Conservation (phyloP, 2,888 invertebrate species). For the Drosophila ezoana region DNA sequence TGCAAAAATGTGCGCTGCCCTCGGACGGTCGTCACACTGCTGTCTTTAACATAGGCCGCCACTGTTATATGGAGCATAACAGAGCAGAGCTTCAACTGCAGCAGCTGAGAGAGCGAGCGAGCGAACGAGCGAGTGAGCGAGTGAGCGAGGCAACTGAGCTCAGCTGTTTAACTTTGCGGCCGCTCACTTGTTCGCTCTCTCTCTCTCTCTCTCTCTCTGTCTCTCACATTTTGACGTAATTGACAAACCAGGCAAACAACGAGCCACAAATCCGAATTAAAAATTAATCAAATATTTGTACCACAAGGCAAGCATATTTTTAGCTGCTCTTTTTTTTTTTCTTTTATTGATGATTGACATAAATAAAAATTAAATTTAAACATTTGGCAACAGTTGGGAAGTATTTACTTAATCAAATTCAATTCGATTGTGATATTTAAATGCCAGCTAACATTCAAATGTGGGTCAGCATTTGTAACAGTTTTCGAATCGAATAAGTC, state of each 20-base stretch:
- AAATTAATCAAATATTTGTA: conserved; percentile 27
- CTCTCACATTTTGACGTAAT: neutral
- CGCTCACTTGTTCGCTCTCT: conserved; percentile 17
- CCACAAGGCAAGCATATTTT: conserved; percentile 7
- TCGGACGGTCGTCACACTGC: conserved; percentile 26
- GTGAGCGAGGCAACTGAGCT: conserved; percentile 10
- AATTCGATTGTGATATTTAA: conserved; percentile 3
- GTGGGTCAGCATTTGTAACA: conserved; percentile 29
- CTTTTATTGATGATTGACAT: neutral
- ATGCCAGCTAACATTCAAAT: neutral
- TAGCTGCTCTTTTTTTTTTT: neutral
- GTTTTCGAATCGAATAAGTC: conserved; percentile 2
- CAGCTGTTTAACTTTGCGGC: conserved; percentile 38
- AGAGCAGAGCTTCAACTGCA: conserved; percentile 11
- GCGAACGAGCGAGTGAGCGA: neutral
- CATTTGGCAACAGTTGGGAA: conserved; percentile 14
- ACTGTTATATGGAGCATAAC: conserved; percentile 55
- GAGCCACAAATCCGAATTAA: conserved; percentile 2
- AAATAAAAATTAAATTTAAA: conserved; percentile 4
- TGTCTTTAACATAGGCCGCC: conserved; percentile 53
- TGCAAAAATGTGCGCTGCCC: conserved; percentile 72
- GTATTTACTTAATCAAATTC: conserved; percentile 23
- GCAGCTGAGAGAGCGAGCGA: neutral
- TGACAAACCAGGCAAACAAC: conserved; percentile 2
- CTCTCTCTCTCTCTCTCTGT: conserved; percentile 1